Base-by-base conservation (phyloP, 2,888 invertebrate genomes). In the Chrysina gloriosa region DNA sequence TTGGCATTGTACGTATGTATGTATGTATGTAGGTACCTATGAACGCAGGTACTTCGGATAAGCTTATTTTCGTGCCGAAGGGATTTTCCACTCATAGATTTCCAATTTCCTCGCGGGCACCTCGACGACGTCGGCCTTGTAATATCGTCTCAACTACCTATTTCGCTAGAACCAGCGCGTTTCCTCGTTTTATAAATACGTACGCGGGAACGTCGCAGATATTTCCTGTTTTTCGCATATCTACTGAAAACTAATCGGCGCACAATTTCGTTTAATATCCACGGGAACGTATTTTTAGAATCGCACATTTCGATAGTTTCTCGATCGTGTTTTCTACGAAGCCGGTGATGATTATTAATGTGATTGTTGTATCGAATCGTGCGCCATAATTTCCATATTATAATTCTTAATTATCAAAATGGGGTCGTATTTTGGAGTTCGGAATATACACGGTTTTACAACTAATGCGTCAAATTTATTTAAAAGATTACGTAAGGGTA, bases 161-260 rank as follows among this genome's bases (percentile, higher is more conserved):
- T 47, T 23, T 23, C 23, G 11, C 9, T 9, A 48, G 11, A 25
- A 48, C 14, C 36, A 36, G 11, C 48, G 21, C 36, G 21, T 36
- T 21, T 36, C 34, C 56, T 36, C 21, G 36, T 56, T 36, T 34
- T 36, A 56, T 56, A 36, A 56, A 39, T 56, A 21, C 21, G 36
- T 21, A 36, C 23, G 56, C n/a, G n/a, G n/a, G n/a, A n/a, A n/a
- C n/a, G n/a, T 56, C 39, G 19, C 21, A 39, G 56, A 56, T 34
- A 56, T 56, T 36, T 56, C 56, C 56, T 56, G 56, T 56, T 56
- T 56, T 56, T 36, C 34, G 36, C 36, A n/a, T 9, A 36, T n/a
- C 11, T 14, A 16, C 11, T 25, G 6, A 27, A 48, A 48, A 48
- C 48, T 48, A 48, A 48, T 48, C 25, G 25, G 48, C 25, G 11